Conservation (phyloP, 1,140 invertebrate genomes). For the Teleogryllus occipitalis region DNA sequence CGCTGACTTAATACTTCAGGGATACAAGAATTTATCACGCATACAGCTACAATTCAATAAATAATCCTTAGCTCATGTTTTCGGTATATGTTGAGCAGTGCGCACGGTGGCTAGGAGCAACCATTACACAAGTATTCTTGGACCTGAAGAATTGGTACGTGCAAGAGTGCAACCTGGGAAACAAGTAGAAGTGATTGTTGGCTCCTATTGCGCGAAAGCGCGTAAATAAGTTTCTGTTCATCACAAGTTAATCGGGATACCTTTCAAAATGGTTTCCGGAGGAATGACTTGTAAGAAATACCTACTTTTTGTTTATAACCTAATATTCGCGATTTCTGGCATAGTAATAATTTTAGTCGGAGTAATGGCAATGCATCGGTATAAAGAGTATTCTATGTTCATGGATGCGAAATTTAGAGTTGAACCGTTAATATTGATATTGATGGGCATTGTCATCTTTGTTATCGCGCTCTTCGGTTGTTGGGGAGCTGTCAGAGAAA, state of each 20-base stretch:
- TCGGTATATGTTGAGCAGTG: too few species aligned
- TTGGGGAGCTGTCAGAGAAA: slow-evolving; percentile 78
- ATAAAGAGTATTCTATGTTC: slow-evolving; percentile 59
- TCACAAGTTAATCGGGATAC: neutral
- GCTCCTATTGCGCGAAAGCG: too few species aligned
- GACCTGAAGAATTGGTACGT: neutral
- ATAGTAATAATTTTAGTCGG: slow-evolving; percentile 65
- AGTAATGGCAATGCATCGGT: slow-evolving; percentile 53
- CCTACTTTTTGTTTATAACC: slow-evolving; percentile 73
- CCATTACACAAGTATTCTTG: neutral
- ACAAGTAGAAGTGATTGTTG: neutral
- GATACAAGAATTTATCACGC: too few species aligned
- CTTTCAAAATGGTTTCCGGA: slow-evolving; percentile 53
- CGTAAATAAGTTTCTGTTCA: neutral
- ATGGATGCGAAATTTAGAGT: slow-evolving; percentile 61
- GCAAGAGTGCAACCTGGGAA: neutral
- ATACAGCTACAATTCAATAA: too few species aligned
- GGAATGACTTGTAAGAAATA: slow-evolving; percentile 73
- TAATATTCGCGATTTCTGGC: slow-evolving; percentile 72
- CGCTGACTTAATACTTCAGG: too few species aligned
- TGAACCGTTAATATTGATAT: slow-evolving; percentile 67
- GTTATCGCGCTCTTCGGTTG: slow-evolving; percentile 82
- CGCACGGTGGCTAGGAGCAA: too few species aligned
- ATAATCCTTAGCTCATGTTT: too few species aligned
- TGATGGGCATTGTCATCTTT: slow-evolving; percentile 75